Evolutionary conservation across 2,797 vertebrate species (phyloP).

Genomic region (Cirrhinus mrigala): DNA sequence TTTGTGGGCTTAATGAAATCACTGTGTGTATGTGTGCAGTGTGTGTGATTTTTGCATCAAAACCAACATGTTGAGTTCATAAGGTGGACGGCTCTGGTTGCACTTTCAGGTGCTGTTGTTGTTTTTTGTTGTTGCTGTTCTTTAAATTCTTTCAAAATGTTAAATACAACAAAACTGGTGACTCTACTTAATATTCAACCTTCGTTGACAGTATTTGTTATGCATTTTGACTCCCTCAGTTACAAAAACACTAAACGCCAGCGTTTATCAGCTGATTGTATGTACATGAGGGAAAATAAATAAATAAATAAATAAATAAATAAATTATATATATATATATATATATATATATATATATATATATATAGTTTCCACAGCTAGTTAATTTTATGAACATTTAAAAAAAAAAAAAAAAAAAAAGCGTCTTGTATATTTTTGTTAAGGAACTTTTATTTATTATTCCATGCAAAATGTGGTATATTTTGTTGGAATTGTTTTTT

Average conservation of each 20-base stretch:
- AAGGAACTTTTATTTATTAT: background rate
- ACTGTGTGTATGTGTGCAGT: slow-evolving; percentile 13
- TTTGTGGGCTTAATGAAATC: slow-evolving; percentile 43
- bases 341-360: no score
- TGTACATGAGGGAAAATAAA: background rate
- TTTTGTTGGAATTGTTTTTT: background rate
- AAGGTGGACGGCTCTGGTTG: background rate
- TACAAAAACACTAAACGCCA: background rate
- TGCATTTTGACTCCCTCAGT: background rate
- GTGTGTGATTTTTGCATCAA: slow-evolving; percentile 22
- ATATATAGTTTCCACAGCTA: no score
- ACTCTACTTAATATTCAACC: background rate
- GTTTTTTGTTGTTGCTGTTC: background rate
- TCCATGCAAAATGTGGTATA: background rate
- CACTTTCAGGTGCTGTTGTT: background rate
- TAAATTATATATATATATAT: no score
- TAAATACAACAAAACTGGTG: background rate
- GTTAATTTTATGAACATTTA: no score
- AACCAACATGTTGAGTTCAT: slow-evolving; percentile 31
- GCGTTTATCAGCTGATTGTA: background rate
- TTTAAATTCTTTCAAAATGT: background rate
- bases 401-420: no score
- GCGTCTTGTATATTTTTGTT: background rate
- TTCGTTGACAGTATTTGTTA: background rate
- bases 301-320: no score